These are phyloP conservation scores for Caenorhabditis virilis DNA, from an alignment of 2,888 invertebrate genomes.

Conservation along the genomic window DNA sequence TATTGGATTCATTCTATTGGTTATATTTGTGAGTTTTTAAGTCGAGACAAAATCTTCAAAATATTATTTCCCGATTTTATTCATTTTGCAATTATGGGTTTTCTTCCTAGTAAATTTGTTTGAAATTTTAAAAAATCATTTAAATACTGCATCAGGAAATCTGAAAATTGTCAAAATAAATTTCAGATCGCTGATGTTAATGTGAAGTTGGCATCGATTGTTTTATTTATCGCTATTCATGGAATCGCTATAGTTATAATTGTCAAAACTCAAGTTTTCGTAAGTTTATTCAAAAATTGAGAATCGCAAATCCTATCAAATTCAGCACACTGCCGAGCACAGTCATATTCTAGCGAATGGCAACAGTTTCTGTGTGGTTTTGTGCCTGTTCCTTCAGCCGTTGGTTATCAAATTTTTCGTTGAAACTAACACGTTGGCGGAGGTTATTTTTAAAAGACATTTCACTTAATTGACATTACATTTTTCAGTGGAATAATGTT, in stretches of 20 bases:
- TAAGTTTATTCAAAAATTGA: slow-evolving; percentile 5
- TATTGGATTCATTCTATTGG: slow-evolving; percentile 5
- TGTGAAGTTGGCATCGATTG: slow-evolving; percentile 24
- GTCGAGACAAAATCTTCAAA: not conserved
- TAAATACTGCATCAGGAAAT: too few species aligned
- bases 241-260: slow-evolving; percentile 41
- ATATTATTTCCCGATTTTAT: too few species aligned
- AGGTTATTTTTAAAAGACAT: slow-evolving; percentile 12
- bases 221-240: slow-evolving; percentile 42
- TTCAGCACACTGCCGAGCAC: slow-evolving; percentile 39
- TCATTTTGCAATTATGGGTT: too few species aligned
- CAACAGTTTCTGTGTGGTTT: slow-evolving; percentile 40
- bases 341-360: slow-evolving; percentile 43
- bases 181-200: slow-evolving; percentile 21
- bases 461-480: not conserved
- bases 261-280: slow-evolving; percentile 33
- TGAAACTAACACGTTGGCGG: slow-evolving; percentile 30
- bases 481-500: not conserved
- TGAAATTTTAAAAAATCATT: too few species aligned
- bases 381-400: slow-evolving; percentile 32
- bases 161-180: too few species aligned
- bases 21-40: slow-evolving; percentile 14
- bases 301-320: too few species aligned
- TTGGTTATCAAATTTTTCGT: slow-evolving; percentile 30
- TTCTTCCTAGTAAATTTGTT: too few species aligned